These are phyloP conservation scores for Gastracanthus pulcherrimus DNA, from an alignment of 2,888 invertebrate species.

Conservation along the genomic window DNA sequence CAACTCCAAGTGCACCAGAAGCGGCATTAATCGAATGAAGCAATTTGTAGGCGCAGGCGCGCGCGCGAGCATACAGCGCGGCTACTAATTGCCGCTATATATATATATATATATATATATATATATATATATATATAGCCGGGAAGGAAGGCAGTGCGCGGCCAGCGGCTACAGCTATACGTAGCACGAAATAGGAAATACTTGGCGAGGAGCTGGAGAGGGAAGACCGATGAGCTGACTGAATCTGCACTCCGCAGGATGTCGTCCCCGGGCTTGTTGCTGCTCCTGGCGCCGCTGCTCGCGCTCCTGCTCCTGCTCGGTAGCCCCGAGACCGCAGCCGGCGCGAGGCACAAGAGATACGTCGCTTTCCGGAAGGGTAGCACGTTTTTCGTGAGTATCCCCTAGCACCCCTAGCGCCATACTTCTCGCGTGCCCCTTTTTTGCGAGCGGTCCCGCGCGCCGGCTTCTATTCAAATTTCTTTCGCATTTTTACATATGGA, in stretches of 20 bases:
- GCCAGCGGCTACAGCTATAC: not conserved
- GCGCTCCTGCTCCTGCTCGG: slow-evolving; percentile 41
- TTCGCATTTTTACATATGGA: slow-evolving; percentile 13
- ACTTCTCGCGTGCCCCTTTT: not conserved
- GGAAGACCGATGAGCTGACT: too few species aligned
- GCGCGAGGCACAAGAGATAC: slow-evolving; percentile 66
- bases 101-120: too few species aligned
- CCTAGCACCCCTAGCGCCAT: not conserved
- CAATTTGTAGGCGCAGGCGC: not conserved
- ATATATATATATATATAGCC: too few species aligned
- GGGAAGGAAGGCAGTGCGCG: too few species aligned
- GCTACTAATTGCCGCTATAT: too few species aligned
- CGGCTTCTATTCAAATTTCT: slow-evolving; percentile 15
- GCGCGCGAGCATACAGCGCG: too few species aligned
- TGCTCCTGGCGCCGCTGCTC: too few species aligned
- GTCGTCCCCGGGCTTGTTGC: too few species aligned
- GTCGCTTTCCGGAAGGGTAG: slow-evolving; percentile 73
- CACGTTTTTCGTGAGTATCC: slow-evolving; percentile 75
- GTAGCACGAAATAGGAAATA: not conserved
- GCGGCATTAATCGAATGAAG: too few species aligned
- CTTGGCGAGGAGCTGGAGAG: not conserved
- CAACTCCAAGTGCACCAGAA: too few species aligned
- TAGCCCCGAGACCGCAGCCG: slow-evolving; percentile 50
- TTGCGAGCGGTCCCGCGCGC: not conserved
- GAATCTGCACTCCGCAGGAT: not conserved